Evolutionary conservation across 2,113 vertebrate genomes (phyloP), one percentile per base, ranked within the genome.

Genomic region (Aix galericulata): DNA sequence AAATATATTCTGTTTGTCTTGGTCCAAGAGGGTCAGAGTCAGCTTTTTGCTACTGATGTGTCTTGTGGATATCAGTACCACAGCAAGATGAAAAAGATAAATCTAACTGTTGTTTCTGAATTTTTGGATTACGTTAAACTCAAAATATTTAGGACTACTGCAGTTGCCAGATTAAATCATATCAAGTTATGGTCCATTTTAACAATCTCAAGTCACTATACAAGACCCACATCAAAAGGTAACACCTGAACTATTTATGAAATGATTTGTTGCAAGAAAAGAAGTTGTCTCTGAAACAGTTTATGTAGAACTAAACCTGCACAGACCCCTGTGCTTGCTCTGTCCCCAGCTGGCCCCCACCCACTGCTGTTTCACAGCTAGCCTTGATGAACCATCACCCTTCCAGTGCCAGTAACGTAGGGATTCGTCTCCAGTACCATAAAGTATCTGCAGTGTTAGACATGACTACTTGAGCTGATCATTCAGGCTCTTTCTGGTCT

Each of bases 111-210:
- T 86, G 46, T 56, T 92, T 92, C 55, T 78, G 42, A 87, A 46
- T 34, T 60, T n/a, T 9, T 40, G 32, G n/a, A 76, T 68, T 78
- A 71, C 6, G 3, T 75, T 92, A 55, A 91, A 67, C n/a, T 72
- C 50, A 29, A 86, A 93, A 86, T 68, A 92, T 78, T 89, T 72
- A 42, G 76, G 40, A 88, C 92, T 64, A 93, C 21, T 82, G 86
- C 13, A 38, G 56, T 34, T 84, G n/a, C 50, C 85, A 93, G 59
- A 50, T 64, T 32, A 86, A 55, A 74, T 68, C 63, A 58, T 12
- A 67, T 71, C 2, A 5, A 20, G 58, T 38, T 82, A 46, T 21
- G 52, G 20, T 32, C 68, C 11, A 1, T 81, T 90, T 52, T 64
- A 48, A 90, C 62, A 86, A 42, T 32, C 26, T 38, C n/a, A 63